These are phyloP conservation scores for Epinephelus malabaricus DNA, from an alignment of 2,797 vertebrate species.

Conservation along the genomic window DNA sequence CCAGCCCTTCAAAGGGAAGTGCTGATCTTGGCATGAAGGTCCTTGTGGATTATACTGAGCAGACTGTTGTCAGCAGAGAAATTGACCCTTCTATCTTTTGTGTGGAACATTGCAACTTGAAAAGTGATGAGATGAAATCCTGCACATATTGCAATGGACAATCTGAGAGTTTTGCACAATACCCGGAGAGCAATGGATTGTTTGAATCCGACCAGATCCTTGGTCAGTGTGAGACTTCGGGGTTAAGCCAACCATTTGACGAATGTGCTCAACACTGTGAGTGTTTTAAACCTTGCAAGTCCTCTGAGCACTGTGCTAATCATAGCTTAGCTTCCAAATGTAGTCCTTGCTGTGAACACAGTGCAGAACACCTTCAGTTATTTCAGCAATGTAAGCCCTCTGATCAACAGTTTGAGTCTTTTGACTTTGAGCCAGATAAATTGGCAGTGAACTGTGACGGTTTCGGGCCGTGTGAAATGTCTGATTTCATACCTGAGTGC, in stretches of 20 bases:
- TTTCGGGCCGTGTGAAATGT: slow-evolving; percentile 57
- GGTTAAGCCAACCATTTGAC: slow-evolving; percentile 71
- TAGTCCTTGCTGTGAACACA: slow-evolving; percentile 71
- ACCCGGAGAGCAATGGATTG: slow-evolving; percentile 56
- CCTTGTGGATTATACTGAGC: slow-evolving; percentile 68
- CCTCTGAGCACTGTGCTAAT: slow-evolving; percentile 76
- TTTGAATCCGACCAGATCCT: slow-evolving; percentile 58
- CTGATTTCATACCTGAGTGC: slow-evolving; percentile 45
- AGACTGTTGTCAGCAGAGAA: slow-evolving; percentile 50
- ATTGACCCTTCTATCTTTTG: slow-evolving; percentile 55
- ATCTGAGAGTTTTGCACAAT: slow-evolving; percentile 64
- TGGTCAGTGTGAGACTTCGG: slow-evolving; percentile 54
- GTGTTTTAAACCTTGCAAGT: slow-evolving; percentile 71
- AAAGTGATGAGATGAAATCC: slow-evolving; percentile 50
- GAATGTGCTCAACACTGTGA: slow-evolving; percentile 74
- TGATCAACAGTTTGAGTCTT: slow-evolving; percentile 65
- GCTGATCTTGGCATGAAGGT: slow-evolving; percentile 62
- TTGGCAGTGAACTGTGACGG: slow-evolving; percentile 55
- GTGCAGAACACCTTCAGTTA: slow-evolving; percentile 69
- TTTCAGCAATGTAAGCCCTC: slow-evolving; percentile 72
- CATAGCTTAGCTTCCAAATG: slow-evolving; percentile 70
- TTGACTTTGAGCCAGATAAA: slow-evolving; percentile 65
- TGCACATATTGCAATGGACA: slow-evolving; percentile 56
- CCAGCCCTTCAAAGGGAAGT: slow-evolving; percentile 51
- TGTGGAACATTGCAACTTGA: slow-evolving; percentile 43